Conservation (phyloP, 1,140 invertebrate genomes). For the Drosophila seguyi region DNA sequence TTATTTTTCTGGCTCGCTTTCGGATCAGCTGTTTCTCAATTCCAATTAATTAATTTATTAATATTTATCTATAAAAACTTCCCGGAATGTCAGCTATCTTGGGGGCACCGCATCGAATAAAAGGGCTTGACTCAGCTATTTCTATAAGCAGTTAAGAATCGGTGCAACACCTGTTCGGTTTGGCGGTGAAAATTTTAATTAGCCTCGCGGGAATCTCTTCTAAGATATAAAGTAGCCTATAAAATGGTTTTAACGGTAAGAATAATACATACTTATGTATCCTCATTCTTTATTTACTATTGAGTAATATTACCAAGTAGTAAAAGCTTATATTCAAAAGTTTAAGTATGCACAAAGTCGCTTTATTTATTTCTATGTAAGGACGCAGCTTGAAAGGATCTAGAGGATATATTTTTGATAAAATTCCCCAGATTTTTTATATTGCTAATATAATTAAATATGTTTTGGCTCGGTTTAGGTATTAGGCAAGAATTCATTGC, state of each 20-base stretch:
- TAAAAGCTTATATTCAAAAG: too few species aligned
- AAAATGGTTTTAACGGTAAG: slow-evolving; percentile 22
- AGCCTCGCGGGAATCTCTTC: neutral
- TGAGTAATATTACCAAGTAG: too few species aligned
- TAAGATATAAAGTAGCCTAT: neutral
- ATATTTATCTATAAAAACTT: slow-evolving; percentile 29
- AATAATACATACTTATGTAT: neutral
- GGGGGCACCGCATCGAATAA: neutral
- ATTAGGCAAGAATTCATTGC: neutral
- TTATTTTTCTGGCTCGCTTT: neutral
- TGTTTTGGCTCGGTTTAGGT: neutral
- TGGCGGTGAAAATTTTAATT: neutral
- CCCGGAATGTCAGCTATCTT: slow-evolving; percentile 25
- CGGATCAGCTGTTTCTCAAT: slow-evolving; percentile 8
- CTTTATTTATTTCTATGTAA: neutral
- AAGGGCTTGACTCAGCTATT: slow-evolving; percentile 6
- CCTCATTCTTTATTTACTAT: neutral
- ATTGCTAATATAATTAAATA: too few species aligned
- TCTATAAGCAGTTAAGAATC: neutral
- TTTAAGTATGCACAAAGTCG: too few species aligned
- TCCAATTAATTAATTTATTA: slow-evolving; percentile 28
- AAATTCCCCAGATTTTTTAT: neutral
- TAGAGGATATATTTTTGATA: neutral
- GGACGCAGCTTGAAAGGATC: neutral
- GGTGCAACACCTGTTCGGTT: slow-evolving; percentile 10